A percentile compares a stretch with the other conserved stretches of the same genome.
phyloP scores from a whole-genome alignment of 2,113 vertebrate genomes.

The Gallinago undulata region DNA sequence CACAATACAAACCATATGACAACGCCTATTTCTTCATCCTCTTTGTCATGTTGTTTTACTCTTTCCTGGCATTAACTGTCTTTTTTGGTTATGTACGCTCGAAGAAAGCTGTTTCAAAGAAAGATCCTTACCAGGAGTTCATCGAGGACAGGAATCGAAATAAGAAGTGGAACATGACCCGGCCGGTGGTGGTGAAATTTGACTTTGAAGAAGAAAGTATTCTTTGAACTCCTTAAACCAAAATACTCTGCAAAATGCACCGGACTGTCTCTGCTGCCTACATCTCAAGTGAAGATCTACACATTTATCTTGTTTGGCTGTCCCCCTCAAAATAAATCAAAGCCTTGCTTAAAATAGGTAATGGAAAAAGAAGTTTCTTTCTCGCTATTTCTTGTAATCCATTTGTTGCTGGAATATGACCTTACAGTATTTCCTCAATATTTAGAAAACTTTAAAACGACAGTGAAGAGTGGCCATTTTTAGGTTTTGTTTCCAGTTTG shows the following conservation, averaged over 20 bases:
- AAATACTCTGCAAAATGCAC: slow-evolving; percentile 28
- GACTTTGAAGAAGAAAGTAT: slow-evolving; percentile 89
- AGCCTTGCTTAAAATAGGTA: slow-evolving; percentile 43
- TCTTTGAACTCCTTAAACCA: slow-evolving; percentile 75
- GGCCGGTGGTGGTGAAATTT: slow-evolving; percentile 74
- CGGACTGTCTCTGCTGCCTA: background rate
- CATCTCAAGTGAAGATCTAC: slow-evolving; percentile 13
- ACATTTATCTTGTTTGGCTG: background rate
- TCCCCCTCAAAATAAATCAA: slow-evolving; percentile 10
- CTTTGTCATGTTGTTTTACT: slow-evolving; percentile 92
- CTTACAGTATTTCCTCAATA: background rate
- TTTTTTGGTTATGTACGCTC: slow-evolving; percentile 84
- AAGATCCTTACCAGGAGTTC: slow-evolving; percentile 85
- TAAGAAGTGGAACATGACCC: slow-evolving; percentile 77
- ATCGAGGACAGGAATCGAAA: slow-evolving; percentile 65
- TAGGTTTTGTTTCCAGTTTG: background rate
- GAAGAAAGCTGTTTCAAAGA: slow-evolving; percentile 79
- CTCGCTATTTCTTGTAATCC: background rate
- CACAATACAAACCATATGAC: slow-evolving; percentile 84
- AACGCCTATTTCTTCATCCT: slow-evolving; percentile 89
- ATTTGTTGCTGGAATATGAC: slow-evolving; percentile 23
- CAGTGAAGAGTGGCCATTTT: background rate
- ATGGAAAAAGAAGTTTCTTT: background rate
- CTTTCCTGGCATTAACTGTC: slow-evolving; percentile 85
- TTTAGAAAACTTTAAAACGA: background rate